phyloP scores from a whole-genome alignment of 2,888 invertebrate genomes.

The Rhamphomyia laevipes region DNA sequence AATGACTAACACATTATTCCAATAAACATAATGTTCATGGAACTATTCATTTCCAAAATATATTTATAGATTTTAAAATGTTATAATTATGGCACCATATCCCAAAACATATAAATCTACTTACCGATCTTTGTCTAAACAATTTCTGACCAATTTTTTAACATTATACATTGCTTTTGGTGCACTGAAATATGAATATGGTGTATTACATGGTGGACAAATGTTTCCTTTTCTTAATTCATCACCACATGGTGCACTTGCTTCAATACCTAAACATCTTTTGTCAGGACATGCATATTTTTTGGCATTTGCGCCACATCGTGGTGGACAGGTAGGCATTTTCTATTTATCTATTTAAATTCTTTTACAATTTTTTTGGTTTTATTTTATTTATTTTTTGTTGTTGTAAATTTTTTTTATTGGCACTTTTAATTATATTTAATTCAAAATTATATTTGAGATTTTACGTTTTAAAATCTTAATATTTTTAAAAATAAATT shows the following conservation, averaged over 20 bases:
- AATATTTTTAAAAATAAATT: not conserved
- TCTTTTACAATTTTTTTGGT: no score
- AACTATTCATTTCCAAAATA: no score
- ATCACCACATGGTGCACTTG: conserved; percentile 1
- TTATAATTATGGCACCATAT: no score
- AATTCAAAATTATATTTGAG: no score
- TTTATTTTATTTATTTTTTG: not conserved
- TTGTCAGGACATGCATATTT: conserved; percentile 8
- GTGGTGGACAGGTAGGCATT: conserved; percentile 19
- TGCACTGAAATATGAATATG: conserved; percentile 36
- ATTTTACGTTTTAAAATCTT: no score
- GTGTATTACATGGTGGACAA: conserved; percentile 29
- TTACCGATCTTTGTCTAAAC: not conserved
- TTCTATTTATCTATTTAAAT: conserved; percentile 6
- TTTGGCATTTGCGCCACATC: conserved; percentile 12
- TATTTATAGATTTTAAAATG: no score
- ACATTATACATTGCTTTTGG: conserved; percentile 30
- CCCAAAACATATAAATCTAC: no score
- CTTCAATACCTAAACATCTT: conserved; percentile 7
- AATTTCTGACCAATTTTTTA: conserved; percentile 24
- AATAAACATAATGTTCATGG: no score
- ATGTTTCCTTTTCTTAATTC: not conserved
- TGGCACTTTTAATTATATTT: no score
- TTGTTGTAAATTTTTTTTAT: not conserved
- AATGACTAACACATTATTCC: no score